Evolutionary conservation across 1,140 invertebrate species (phyloP), one percentile per base, ranked within the genome.

Genomic region (Drosophila novamexicana): DNA sequence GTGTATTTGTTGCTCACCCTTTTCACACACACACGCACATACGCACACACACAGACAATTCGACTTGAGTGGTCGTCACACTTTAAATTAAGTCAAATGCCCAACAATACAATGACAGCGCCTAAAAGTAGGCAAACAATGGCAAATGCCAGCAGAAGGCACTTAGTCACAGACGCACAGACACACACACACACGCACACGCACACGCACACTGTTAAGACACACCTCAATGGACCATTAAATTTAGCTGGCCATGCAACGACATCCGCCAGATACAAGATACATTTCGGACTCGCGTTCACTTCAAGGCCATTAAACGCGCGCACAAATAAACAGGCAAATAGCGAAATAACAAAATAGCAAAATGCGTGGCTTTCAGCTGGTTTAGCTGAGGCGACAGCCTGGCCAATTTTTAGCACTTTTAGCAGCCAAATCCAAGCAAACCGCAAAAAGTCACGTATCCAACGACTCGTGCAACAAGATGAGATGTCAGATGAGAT

Each of bases 361-460:
- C 80, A 75, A 81, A 82, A 84, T 83, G n/a, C 62, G 14, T 6
- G 42, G 36, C 16, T 54, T 37, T 34, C 22, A 44, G 56, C 3
- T 10, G 56, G 12, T 37, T 32, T 4, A 29, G 32, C 14, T 10
- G 36, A 4, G 36, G 49, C 56, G 56, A 50, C 54, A 52, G 77
- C 56, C 61, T 81, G 56, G 68, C 64, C 75, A 82, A 88, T 88
- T 86, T 88, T 86, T 77, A 86, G 83, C 79, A 86, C 83, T 88
- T 88, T 86, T 86, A 75, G 67, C 79, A 66, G 71, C 34, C 40
- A 89, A 89, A 89, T 89, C 84, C 85, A 70, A 67, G 85, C 71
- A 89, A 89, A 89, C 84, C 84, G 75, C 85, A 89, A 81, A 89
- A 89, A 90, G 84, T 89, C 84, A 89, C 84, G 84, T 89, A 89